Evolutionary conservation across 2,113 vertebrate genomes (phyloP), one percentile per base, ranked within the genome.

Genomic region (Elanoides forficatus): DNA sequence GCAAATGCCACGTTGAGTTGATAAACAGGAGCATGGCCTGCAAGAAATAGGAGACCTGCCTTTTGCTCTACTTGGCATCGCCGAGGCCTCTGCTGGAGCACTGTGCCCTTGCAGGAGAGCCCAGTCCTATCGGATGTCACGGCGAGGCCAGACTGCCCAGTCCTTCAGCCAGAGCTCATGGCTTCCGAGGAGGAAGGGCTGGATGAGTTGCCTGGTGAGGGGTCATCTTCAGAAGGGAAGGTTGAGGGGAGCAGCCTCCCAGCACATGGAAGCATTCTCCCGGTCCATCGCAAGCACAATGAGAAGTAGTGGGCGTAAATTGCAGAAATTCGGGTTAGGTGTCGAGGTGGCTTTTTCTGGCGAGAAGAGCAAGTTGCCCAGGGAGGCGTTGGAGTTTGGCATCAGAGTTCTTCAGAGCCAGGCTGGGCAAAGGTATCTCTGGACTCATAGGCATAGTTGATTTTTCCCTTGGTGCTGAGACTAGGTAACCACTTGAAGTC

Each of bases 71-170:
- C 86, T 86, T 83, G 91, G 86, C 63, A 13, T 56, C 0, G 0
- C 53, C 0, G 0, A 43, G 72, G 82, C 20, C 16, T 84, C 70
- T 0, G 2, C 36, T 76, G 88, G 74, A 63, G 55, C 2, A 0
- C 2, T 0, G 68, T 42, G 42, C 26, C 34, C 26, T 87, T 29
- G 59, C 79, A 81, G 68, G 32, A 38, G 50, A 38, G 40, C 80
- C 8, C 7, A 3, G 20, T 29, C 71, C 45, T 59, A 0, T 10
- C 7, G 0, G 22, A 9, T 70, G 36, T 55, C 70, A 52, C 25
- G 7, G 26, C 3, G n/a, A n/a, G 52, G 30, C 10, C 80, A n/a
- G 43, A 20, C 17, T 2, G 0, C 9, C 38, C 0, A 2, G 9
- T 38, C n/a, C 81, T 74, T 56, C 16, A 11, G 32, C 38, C 47